Conservation (phyloP, 2,113 vertebrate species). For the Trichechus manatus region DNA sequence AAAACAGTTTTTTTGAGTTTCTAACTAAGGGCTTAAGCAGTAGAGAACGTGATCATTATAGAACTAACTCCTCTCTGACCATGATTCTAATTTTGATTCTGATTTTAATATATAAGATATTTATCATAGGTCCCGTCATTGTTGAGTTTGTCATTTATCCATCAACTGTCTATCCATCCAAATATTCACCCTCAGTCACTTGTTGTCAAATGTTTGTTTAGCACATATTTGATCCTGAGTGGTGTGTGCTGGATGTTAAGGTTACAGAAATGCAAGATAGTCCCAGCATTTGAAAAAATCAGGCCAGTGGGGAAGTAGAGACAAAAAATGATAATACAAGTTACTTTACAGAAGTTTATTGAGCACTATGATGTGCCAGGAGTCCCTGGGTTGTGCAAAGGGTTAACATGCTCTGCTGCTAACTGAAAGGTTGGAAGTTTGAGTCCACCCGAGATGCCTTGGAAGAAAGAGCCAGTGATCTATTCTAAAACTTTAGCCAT, state of each 20-base stretch:
- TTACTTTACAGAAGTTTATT: background rate
- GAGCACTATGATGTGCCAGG: background rate
- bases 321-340: background rate
- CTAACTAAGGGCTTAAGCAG: background rate
- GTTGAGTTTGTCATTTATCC: background rate
- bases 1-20: background rate
- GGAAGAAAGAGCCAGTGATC: background rate
- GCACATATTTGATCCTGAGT: background rate
- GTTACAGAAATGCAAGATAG: background rate
- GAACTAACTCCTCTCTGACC: background rate
- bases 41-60: background rate
- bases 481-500: too few relatives aligned
- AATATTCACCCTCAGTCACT: background rate
- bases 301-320: background rate
- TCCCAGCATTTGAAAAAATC: background rate
- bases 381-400: background rate
- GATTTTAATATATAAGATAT: slow-evolving; percentile 20
- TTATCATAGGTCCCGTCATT: background rate
- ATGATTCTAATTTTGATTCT: slow-evolving; percentile 59
- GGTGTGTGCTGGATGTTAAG: background rate
- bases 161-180: background rate
- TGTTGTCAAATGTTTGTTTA: background rate
- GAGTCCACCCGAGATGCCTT: background rate
- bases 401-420: background rate
- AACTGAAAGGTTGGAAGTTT: background rate